These are phyloP conservation scores for Anas platyrhynchos DNA, from an alignment of 2,113 vertebrate species.

Conservation along the genomic window DNA sequence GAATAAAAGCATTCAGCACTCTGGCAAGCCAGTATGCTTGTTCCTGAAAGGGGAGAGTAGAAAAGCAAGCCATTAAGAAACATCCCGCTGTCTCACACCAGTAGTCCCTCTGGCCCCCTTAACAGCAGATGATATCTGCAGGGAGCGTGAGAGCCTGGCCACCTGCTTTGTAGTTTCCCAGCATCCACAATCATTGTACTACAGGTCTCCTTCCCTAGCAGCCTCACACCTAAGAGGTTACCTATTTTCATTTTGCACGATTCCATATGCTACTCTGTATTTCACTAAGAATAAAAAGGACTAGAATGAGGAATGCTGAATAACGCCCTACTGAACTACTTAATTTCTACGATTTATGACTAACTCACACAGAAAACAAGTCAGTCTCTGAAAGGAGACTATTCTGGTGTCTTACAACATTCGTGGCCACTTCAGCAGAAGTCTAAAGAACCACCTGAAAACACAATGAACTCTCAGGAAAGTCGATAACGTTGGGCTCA, in stretches of 20 bases:
- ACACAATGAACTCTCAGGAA: background rate
- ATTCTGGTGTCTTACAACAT: background rate
- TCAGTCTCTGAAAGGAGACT: background rate
- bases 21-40: too few relatives aligned
- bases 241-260: rapidly evolving
- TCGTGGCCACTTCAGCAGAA: background rate
- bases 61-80: background rate
- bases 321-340: rapidly evolving
- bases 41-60: background rate
- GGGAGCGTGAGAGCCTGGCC: too few relatives aligned
- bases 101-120: too few relatives aligned
- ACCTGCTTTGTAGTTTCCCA: rapidly evolving
- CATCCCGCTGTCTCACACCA: background rate
- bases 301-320: background rate
- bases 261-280: background rate
- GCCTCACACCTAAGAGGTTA: rapidly evolving
- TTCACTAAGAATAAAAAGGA: background rate
- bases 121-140: background rate
- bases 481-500: background rate
- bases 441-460: background rate
- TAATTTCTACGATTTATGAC: background rate
- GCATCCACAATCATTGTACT: background rate
- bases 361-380: background rate
- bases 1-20: background rate
- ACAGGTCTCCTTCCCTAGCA: too few relatives aligned